Evolutionary conservation across 2,113 vertebrate genomes (phyloP), one percentile per base, ranked within the genome.

Genomic region (Rhombomys opimus): DNA sequence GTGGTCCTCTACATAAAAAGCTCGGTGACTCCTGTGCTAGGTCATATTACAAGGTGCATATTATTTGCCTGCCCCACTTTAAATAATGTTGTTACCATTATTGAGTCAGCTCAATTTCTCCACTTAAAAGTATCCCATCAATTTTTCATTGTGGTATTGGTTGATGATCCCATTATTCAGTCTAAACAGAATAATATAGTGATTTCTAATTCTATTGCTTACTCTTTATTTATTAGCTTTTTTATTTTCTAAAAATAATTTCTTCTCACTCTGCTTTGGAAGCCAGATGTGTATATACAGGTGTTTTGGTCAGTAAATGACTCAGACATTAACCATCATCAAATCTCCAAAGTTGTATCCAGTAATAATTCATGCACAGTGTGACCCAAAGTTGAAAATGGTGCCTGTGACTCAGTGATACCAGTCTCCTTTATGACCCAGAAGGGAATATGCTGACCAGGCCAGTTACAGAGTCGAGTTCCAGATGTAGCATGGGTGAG

Each of bases 131-230:
- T 20, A 1, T 20, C 32, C 41, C 20, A 61, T 59, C 22, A 87
- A 65, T 57, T 80, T 94, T 88, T 94, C 54, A 89, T 78, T 75
- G 93, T 72, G 68, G 46, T 78, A 87, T 72, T 57, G 4, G 59
- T 0, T n/a, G 46, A 67, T 88, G 46, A 72, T 32, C 46, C 68
- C 76, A 90, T 35, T 94, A 87, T 30, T 90, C 80, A 82, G 46
- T 82, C 38, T 50, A 93, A 89, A 14, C 72, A 15, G 35, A 77
- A 93, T 75, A 89, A 86, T 76, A 85, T 1, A 52, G 68, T 76
- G 38, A 85, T 41, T 90, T 91, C 59, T 80, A 91, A 80, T 65
- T 70, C 46, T 77, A 59, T 12, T 11, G n/a, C 70, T 86, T 50
- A 11, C 50, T 86, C 84, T 89, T 18, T 38, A 80, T 38, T 78